Conservation (phyloP, 2,113 vertebrate species). For the Anguilla rostrata region DNA sequence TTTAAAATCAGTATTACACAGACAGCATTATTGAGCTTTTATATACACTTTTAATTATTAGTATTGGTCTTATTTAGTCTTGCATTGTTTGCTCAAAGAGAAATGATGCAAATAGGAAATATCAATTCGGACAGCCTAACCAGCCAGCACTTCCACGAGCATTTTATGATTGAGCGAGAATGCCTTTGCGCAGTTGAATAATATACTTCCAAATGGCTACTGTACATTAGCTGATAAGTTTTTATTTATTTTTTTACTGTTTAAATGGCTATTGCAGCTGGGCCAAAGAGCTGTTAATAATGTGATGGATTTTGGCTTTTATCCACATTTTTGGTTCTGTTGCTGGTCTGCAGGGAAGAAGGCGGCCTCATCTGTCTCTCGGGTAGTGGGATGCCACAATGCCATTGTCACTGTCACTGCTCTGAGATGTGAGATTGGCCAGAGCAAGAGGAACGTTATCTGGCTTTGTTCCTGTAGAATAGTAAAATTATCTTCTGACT, state of each 20-base stretch:
- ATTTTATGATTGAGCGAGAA: not conserved
- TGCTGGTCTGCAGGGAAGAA: not conserved
- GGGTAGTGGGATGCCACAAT: not conserved
- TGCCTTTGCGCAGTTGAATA: constrained; percentile 21
- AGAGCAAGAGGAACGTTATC: constrained; percentile 66
- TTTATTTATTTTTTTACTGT: constrained; percentile 1
- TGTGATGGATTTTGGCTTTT: not conserved
- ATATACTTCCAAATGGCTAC: constrained; percentile 3
- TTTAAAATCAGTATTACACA: too few relatives aligned
- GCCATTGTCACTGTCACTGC: constrained; percentile 33
- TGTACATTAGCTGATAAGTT: not conserved
- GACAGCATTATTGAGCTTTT: too few relatives aligned
- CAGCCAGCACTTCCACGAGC: not conserved
- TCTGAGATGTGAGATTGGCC: constrained; percentile 50
- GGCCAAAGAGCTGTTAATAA: not conserved
- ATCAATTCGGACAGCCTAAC: not conserved
- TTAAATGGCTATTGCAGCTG: not conserved
- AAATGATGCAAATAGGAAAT: not conserved
- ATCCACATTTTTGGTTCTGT: not conserved
- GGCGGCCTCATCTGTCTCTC: not conserved
- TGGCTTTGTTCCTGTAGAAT: constrained; percentile 62
- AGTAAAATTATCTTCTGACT: not conserved
- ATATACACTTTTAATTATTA: too few relatives aligned
- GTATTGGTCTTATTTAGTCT: too few relatives aligned
- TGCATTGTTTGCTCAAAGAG: not conserved